A percentile compares a stretch with the other conserved stretches of the same genome.
These are phyloP conservation scores for Serripes groenlandicus DNA, from an alignment of 2,888 invertebrate genomes.

Conservation along the genomic window DNA sequence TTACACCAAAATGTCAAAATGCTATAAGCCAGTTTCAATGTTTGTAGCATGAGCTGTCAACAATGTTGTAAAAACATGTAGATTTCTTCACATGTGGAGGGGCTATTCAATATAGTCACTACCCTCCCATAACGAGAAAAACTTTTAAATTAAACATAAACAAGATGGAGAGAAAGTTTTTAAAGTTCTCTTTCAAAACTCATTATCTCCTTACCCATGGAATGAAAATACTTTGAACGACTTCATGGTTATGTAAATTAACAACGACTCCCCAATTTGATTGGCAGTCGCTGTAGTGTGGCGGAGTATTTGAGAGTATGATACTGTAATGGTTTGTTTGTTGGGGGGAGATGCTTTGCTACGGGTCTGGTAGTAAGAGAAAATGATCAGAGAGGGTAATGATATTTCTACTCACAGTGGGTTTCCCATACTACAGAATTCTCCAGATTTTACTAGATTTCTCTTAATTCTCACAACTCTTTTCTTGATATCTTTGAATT, in stretches of 20 bases:
- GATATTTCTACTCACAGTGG: background rate
- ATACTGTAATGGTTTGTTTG: background rate
- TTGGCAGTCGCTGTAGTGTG: slow-evolving; percentile 10
- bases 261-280: slow-evolving; percentile 17
- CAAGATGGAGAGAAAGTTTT: slow-evolving; percentile 15
- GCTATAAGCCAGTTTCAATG: background rate
- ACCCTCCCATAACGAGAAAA: slow-evolving; percentile 39
- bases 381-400: background rate
- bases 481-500: too few relatives aligned
- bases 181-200: slow-evolving; percentile 1
- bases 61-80: background rate
- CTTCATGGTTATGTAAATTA: slow-evolving; percentile 21
- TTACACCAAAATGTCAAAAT: background rate
- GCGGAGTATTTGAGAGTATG: slow-evolving; percentile 3
- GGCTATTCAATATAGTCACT: slow-evolving; percentile 20
- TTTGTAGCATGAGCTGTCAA: background rate
- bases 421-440: background rate
- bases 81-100: slow-evolving; percentile 29
- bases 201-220: background rate
- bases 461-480: too few relatives aligned
- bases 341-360: background rate
- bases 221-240: slow-evolving; percentile 10
- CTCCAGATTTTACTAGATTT: too few relatives aligned
- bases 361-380: background rate
- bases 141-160: slow-evolving; percentile 56